Percentiles rank a stretch among this genome's conserved stretches.
phyloP scores from a whole-genome alignment of 2,888 invertebrate genomes.

The Euproctis similis region DNA sequence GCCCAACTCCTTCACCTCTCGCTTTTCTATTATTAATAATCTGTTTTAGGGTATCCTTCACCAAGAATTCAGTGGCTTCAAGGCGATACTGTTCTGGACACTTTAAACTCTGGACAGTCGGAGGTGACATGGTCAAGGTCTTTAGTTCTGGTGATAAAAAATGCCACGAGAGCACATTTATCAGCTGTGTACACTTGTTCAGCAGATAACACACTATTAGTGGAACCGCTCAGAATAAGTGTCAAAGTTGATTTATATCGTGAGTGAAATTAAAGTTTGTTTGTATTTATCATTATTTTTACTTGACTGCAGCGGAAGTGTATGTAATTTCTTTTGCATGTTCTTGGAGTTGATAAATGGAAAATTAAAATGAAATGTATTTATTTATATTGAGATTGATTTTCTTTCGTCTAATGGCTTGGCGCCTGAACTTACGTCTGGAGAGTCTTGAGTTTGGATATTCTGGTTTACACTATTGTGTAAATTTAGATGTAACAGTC shows the following conservation, averaged over 20 bases:
- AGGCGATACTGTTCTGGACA: slow-evolving; percentile 50
- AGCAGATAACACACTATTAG: slow-evolving; percentile 81
- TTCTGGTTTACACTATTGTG: too few relatives aligned
- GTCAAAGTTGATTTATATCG: slow-evolving; percentile 81
- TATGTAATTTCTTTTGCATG: background rate
- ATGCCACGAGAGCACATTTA: slow-evolving; percentile 76
- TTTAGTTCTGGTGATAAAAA: slow-evolving; percentile 43
- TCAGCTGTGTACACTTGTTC: slow-evolving; percentile 80
- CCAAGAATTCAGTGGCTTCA: slow-evolving; percentile 65
- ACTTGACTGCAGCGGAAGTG: background rate
- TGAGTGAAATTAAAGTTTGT: slow-evolving; percentile 42
- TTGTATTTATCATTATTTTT: background rate
- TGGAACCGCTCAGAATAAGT: slow-evolving; percentile 78
- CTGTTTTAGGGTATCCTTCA: slow-evolving; percentile 56
- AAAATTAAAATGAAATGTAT: slow-evolving; percentile 59
- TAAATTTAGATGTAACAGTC: too few relatives aligned
- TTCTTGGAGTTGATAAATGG: slow-evolving; percentile 82
- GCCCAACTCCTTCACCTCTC: too few relatives aligned
- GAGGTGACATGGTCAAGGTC: slow-evolving; percentile 42
- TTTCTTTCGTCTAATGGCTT: too few relatives aligned
- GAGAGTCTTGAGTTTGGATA: too few relatives aligned
- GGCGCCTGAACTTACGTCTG: too few relatives aligned
- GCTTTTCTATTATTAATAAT: too few relatives aligned
- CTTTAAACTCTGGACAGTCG: slow-evolving; percentile 42
- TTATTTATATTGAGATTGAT: too few relatives aligned